Base-by-base conservation (phyloP, 2,113 vertebrate genomes). In the Gasterosteus nipponicus region DNA sequence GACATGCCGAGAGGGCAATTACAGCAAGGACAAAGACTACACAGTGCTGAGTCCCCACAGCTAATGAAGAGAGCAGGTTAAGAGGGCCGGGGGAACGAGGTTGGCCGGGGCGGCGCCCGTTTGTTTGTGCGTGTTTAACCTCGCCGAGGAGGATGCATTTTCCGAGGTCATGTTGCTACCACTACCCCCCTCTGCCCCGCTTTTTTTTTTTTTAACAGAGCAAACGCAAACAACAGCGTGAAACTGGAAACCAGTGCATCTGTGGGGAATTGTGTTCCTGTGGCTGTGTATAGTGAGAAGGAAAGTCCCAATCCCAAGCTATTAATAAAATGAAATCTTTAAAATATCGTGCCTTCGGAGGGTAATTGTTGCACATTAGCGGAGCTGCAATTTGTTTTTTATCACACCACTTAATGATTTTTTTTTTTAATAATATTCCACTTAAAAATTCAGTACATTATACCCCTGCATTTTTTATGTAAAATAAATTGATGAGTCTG, bases 1-100 rank as follows among this genome's bases (percentile, higher is more conserved):
- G 86, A 88, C 90, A 93, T 93, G 93, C 93, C 93, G 94, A 89
- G 95, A 95, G 94, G 94, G 93, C 94, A 95, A 83, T 95, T 96
- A 95, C 79, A 91, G 89, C 88, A 93, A 92, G 93, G 94, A 93
- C 91, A 90, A 91, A 93, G 93, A 95, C 93, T 91, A 89, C 89
- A 85, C 90, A 86, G 77, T 93, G 92, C 92, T 92, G 94, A 94
- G 94, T 96, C 94, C 94, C 92, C 83, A 81, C 88, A 89, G 94
- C 90, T 92, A 92, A 93, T 92, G 94, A 94, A 91, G 91, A 92
- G 93, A 74, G 89, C 85, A 92, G 87, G 92, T 93, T 89, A 92
- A 92, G 83, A 89, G 88, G 77, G 89, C 91, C 81, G 78, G 90
- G 65, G 89, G 88, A 90, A 93, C 87, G 89, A 91, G 80, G 54